Evolutionary conservation across 2,797 vertebrate genomes (phyloP), one percentile per base, ranked within the genome.

Genomic region (Hipposideros larvatus): DNA sequence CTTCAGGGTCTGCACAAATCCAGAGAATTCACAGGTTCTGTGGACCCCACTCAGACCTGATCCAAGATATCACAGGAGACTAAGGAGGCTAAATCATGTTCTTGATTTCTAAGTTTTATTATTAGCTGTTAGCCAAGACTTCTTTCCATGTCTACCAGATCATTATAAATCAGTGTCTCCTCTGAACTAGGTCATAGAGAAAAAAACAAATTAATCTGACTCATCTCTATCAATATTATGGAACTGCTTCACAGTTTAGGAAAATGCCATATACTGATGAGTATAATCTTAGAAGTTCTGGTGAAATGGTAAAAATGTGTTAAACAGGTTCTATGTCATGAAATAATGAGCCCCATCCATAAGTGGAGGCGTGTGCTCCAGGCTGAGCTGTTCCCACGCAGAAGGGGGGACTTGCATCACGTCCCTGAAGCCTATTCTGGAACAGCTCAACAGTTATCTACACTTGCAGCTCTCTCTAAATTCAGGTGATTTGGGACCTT

Each of bases 171-270:
- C 85, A 87, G 11, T 43, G 75, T 90, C 51, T 87, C 48, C 55
- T 94, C 21, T 80, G 51, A 48, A 93, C 83, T 73, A 83, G 48
- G 34, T 61, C 21, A 61, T 0, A 85, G 77, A 84, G 48, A 82
- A 75, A 86, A 63, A 93, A 94, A 14, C 22, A 88, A 53, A 80
- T 41, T 61, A 83, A 65, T 87, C 83, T 75, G 87, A 48, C 16
- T 95, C 31, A 78, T 65, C 37, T 83, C 83, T 84, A 73, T 65
- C 26, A 13, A 66, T 43, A 83, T 22, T 59, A 82, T 46, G 63
- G 84, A 92, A 92, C 74, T 65, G 70, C 70, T 95, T 71, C 43
- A 26, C 14, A 66, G 46, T 88, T 63, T 18, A 90, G 90, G 78
- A 57, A 55, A 92, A 94, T 59, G 46, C 24, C 53, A 24, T 28